Percentiles rank a stretch among this genome's conserved stretches.
These are phyloP conservation scores for Sphecodes monilicornis DNA, from an alignment of 2,888 invertebrate genomes.

Conservation along the genomic window DNA sequence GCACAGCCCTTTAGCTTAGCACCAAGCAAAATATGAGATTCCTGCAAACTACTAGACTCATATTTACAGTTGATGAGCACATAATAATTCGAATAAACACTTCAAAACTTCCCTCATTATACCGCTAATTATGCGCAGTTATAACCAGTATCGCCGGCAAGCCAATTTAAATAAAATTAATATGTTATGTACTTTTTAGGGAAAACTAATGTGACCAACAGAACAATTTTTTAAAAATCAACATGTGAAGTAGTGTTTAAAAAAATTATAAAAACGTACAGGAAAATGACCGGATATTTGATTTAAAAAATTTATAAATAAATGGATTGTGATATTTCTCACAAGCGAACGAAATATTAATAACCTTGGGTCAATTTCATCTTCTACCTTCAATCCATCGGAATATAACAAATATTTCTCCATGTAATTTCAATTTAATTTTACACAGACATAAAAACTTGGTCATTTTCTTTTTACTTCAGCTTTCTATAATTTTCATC, in stretches of 20 bases:
- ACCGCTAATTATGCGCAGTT: not conserved
- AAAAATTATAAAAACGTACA: not conserved
- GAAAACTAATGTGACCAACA: not conserved
- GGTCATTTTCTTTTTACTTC: no score
- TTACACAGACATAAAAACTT: not conserved
- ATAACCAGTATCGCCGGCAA: not conserved
- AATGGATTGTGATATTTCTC: no score
- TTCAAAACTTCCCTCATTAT: not conserved
- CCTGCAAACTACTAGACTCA: slow-evolving; percentile 1
- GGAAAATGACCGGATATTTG: not conserved
- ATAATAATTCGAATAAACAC: not conserved
- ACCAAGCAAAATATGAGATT: not conserved
- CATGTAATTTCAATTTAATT: not conserved
- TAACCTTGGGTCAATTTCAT: not conserved
- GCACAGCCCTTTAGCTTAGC: slow-evolving; percentile 15
- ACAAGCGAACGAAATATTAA: not conserved
- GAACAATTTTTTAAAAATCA: not conserved
- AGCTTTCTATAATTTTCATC: not conserved
- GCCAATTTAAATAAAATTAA: not conserved
- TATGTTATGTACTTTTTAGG: not conserved
- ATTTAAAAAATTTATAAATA: no score
- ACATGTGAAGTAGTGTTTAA: not conserved
- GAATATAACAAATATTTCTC: not conserved
- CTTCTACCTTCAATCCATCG: not conserved
- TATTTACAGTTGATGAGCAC: not conserved